Evolutionary conservation across 2,113 vertebrate species (phyloP).

Genomic region (Papio anubis): DNA sequence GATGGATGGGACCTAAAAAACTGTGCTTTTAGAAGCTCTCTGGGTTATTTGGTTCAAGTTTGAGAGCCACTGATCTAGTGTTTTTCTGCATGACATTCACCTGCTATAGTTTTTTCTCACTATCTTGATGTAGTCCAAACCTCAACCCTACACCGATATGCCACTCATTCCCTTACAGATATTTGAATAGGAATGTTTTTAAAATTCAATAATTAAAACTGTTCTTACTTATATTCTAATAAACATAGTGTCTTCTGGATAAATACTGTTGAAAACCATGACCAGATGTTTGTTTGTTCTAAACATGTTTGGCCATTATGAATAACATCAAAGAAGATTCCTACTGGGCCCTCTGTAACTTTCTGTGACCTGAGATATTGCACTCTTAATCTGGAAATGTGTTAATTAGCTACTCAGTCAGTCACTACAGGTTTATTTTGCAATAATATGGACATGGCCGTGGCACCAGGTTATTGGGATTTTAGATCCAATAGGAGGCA

Average conservation of each 20-base stretch:
- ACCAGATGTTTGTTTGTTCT: neutral
- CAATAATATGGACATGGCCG: neutral
- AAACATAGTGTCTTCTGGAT: conserved; percentile 7
- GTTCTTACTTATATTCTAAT: neutral
- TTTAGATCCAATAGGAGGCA: neutral
- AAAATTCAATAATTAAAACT: neutral
- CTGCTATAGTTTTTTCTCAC: neutral
- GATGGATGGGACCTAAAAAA: neutral
- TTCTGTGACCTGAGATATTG: neutral
- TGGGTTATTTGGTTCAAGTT: conserved; percentile 1
- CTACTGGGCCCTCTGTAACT: neutral
- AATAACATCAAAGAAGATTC: neutral
- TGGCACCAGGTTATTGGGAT: neutral
- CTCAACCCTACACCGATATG: neutral
- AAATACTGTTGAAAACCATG: neutral
- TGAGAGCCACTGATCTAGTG: neutral
- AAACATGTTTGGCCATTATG: neutral
- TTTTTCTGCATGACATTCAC: neutral
- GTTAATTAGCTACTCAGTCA: neutral
- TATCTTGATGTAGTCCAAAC: neutral
- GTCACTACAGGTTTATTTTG: neutral
- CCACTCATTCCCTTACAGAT: neutral
- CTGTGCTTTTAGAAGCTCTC: neutral
- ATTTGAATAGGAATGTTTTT: neutral
- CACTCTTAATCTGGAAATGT: neutral